Percentiles rank a stretch among this genome's conserved stretches.
Evolutionary conservation across 2,113 vertebrate species (phyloP).

Genomic region (Geococcyx californianus): DNA sequence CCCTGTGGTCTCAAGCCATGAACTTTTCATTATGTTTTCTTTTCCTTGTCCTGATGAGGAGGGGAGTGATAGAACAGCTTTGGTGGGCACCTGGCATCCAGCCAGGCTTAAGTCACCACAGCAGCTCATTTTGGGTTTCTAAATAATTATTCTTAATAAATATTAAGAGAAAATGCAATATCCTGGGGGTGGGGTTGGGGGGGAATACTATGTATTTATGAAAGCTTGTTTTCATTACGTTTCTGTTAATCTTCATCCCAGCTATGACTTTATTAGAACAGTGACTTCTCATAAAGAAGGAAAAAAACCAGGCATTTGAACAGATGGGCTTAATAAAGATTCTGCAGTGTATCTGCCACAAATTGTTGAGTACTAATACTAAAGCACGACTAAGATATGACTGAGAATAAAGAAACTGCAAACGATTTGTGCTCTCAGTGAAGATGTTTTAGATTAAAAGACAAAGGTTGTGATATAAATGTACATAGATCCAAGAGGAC

Average conservation of each 20-base stretch:
- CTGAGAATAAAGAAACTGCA: slow-evolving; percentile 13
- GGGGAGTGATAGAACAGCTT: too few species aligned
- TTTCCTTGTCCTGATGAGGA: too few species aligned
- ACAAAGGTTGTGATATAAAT: background rate
- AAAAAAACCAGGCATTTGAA: slow-evolving; percentile 19
- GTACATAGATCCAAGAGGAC: background rate
- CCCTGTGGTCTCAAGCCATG: too few species aligned
- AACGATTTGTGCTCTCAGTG: background rate
- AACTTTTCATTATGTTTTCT: too few species aligned
- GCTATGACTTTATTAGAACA: slow-evolving; percentile 11
- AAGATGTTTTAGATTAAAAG: slow-evolving; percentile 27
- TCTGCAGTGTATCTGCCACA: slow-evolving; percentile 1
- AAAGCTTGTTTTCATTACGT: background rate
- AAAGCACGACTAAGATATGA: background rate
- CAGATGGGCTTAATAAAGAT: slow-evolving; percentile 38
- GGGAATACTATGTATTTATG: background rate
- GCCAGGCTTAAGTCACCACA: too few species aligned
- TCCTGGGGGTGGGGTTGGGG: too few species aligned
- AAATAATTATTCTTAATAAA: background rate
- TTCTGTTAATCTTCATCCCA: background rate
- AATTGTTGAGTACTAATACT: background rate
- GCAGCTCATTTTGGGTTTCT: background rate
- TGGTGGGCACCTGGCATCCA: too few species aligned
- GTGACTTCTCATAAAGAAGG: background rate
- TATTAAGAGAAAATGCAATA: background rate